Base-by-base conservation (phyloP, 2,113 vertebrate genomes). In the Arvicanthis niloticus region DNA sequence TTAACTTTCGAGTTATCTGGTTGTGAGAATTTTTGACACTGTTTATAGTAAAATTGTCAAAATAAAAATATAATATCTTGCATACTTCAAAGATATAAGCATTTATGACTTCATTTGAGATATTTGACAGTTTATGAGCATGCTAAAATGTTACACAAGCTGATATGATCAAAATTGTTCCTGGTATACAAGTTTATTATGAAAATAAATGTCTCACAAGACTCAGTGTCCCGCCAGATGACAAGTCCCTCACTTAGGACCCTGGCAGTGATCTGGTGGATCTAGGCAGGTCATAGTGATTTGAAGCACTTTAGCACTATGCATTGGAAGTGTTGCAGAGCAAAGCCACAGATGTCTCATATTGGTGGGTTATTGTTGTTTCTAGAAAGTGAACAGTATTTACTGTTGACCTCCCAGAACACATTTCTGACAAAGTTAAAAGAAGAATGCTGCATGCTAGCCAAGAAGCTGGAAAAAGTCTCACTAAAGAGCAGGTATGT, bases 361-460 rank as follows among this genome's bases (percentile, higher is more conserved):
- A 13, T 89, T 93, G 86, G 37, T 67, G 92, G 85, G 75, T 88
- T 97, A 22, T 98, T 97, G 53, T 98, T 94, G 17, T 95, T 99
- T 98, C 93, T 98, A 99, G 99, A 99, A 94, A 99, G 96, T 92
- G 99, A 99, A 97, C 95, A 99, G 96, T 99, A 99, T 67, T 98
- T 85, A 45, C 98, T 99, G 96, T 98, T 99, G 98, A 98, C 98
- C 90, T 99, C 99, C 97, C 99, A 99, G 98, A 99, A 99, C 97
- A 97, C 98, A 93, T 98, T 99, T 93, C 98, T 99, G 97, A 97
- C 98, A 97, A 99, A 99, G 98, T 97, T 99, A 97, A 99, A 99
- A 97, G 99, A 99, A 87, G 99, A 99, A 96, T 99, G 99, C 98
- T 98, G 97, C 96, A 92, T 88, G 1, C 98, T 99, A 96, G 99